Evolutionary conservation across 2,888 invertebrate species (phyloP).

Genomic region (Polydrusus pterygomalis): DNA sequence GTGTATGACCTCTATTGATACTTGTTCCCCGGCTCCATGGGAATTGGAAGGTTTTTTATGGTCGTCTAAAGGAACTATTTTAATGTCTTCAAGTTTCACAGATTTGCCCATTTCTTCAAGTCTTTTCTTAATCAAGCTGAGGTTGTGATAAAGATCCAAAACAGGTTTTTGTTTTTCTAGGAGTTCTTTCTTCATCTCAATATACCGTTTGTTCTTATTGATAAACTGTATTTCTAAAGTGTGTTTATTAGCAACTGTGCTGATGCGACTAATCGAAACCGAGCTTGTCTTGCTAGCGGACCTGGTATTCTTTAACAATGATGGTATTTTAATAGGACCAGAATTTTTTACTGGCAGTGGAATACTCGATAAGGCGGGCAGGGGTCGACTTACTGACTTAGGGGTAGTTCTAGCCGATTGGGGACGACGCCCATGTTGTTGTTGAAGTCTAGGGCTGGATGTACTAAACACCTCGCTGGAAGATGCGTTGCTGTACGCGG

Average conservation of each 20-base stretch:
- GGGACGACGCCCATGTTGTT: slow-evolving; percentile 11
- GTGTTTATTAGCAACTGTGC: slow-evolving; percentile 59
- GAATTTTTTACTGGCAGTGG: slow-evolving; percentile 58
- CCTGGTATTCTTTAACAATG: slow-evolving; percentile 45
- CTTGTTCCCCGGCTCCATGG: slow-evolving; percentile 20
- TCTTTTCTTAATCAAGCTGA: slow-evolving; percentile 67
- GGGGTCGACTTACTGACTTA: slow-evolving; percentile 10
- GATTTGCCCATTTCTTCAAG: slow-evolving; percentile 66
- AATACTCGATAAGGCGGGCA: slow-evolving; percentile 55
- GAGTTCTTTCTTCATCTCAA: slow-evolving; percentile 65
- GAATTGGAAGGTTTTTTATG: slow-evolving; percentile 17
- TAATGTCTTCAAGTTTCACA: slow-evolving; percentile 65
- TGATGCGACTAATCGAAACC: slow-evolving; percentile 42
- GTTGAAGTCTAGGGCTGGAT: slow-evolving; percentile 17
- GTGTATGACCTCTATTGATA: slow-evolving; percentile 38
- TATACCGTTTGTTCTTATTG: slow-evolving; percentile 67
- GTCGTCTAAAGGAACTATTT: slow-evolving; percentile 58
- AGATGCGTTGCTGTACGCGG: slow-evolving; percentile 41
- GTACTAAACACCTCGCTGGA: slow-evolving; percentile 43
- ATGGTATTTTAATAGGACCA: slow-evolving; percentile 48
- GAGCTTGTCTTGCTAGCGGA: slow-evolving; percentile 53
- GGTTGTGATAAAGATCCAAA: slow-evolving; percentile 66
- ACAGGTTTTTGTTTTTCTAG: slow-evolving; percentile 67
- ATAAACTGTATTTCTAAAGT: slow-evolving; percentile 68
- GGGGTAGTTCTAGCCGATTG: slow-evolving; percentile 36